Evolutionary conservation across 2,113 vertebrate species (phyloP), one percentile per base, ranked within the genome.

Genomic region (Oostethus manadensis): DNA sequence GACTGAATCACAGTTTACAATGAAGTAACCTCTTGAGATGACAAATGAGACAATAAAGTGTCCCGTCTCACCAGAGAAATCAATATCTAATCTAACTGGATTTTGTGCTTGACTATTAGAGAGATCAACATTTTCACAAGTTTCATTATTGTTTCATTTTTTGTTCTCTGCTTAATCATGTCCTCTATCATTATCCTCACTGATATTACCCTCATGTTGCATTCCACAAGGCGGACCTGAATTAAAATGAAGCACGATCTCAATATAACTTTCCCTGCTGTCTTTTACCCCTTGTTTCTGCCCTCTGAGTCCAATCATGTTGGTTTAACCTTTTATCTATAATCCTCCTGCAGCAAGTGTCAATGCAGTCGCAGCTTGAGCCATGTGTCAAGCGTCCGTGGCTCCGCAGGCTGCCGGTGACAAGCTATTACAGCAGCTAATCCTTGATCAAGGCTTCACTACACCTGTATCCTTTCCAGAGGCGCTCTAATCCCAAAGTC

Each of bases 371-470:
- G 22, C 20, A 29, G 65, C 55, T 61, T 10, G 56, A 56, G 56
- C 35, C 60, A 53, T 69, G 73, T 62, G 70, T 81, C 43, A 67
- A 62, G 66, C 47, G 68, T 76, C 73, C 53, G 54, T 62, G 23
- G 10, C 55, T 46, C 62, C 3, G 55, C 46, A 49, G 53, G 75
- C 65, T 58, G 65, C 68, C 66, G 60, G 68, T 42, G 23, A 77
- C 77, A 68, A 70, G 71, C 63, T 78, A 65, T 79, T 64, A 65
- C 6, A 67, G 70, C 65, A 51, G 54, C 60, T 86, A 76, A 88
- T 84, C 86, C 80, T 70, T 66, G 62, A 62, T 78, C 76, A 71
- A 66, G 58, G 66, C 76, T 77, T 56, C 61, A 51, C 70, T 69
- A 64, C 68, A 76, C 76, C 74, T 82, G 73, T 64, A 70, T 72